phyloP scores from a whole-genome alignment of 23 tunicate genomes.

The Ascidia mentula region DNA sequence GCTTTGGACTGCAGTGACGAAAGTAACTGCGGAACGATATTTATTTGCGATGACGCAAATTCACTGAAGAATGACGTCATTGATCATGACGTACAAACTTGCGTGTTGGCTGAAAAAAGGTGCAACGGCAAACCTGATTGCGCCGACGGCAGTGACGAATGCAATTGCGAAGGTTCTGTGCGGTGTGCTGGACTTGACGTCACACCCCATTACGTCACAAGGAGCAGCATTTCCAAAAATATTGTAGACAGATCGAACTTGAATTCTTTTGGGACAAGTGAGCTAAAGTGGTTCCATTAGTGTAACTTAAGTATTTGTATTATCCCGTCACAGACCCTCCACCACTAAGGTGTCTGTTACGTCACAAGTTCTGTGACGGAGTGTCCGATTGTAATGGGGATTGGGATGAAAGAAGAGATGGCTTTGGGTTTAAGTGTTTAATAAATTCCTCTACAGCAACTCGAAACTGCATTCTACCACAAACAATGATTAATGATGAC shows the following conservation, averaged over 20 bases:
- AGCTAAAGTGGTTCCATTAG: neutral
- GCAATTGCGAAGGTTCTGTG: slow-evolving; percentile 24
- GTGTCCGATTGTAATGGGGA: slow-evolving; percentile 9
- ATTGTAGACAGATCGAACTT: neutral
- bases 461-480: slow-evolving; percentile 30
- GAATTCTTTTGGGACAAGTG: neutral
- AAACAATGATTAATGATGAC: slow-evolving; percentile 30
- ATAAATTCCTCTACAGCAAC: neutral
- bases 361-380: slow-evolving; percentile 33
- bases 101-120: neutral
- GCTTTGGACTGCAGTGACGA: slow-evolving; percentile 45
- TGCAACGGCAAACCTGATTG: slow-evolving; percentile 35
- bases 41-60: slow-evolving; percentile 19
- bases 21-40: slow-evolving; percentile 10
- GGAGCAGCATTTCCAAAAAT: neutral
- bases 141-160: slow-evolving; percentile 46
- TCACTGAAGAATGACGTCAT: neutral
- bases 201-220: neutral
- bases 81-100: slow-evolving; percentile 8
- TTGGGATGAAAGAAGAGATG: slow-evolving; percentile 13
- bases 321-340: neutral
- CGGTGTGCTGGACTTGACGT: neutral
- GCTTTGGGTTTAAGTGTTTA: slow-evolving; percentile 40
- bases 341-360: slow-evolving; percentile 16
- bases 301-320: neutral